Conservation (phyloP, 2,113 vertebrate species). For the Sinocyclocheilus maitianheensis region DNA sequence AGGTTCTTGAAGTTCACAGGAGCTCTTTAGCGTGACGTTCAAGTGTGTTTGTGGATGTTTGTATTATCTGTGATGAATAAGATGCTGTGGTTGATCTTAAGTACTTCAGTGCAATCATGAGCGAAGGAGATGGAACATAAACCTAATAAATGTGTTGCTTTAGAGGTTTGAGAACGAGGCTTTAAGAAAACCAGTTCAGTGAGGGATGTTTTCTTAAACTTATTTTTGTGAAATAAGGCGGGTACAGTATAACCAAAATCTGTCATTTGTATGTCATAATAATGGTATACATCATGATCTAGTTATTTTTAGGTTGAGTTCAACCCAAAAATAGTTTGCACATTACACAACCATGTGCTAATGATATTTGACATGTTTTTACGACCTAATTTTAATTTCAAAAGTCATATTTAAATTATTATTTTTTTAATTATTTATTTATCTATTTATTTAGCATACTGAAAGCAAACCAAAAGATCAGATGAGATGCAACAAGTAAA, state of each 20-base stretch:
- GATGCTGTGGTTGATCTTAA: not conserved
- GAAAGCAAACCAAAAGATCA: not conserved
- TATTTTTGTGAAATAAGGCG: no score
- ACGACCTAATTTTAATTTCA: no score
- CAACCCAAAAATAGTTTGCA: not conserved
- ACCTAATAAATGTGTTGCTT: not conserved
- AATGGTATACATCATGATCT: no score
- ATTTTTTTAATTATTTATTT: no score
- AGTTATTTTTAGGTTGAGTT: no score
- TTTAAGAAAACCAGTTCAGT: not conserved
- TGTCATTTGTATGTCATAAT: no score
- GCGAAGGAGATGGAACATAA: not conserved
- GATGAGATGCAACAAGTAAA: not conserved
- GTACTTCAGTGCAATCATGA: not conserved
- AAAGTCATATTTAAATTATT: no score
- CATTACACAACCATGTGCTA: not conserved
- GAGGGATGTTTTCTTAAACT: no score
- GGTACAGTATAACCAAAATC: no score
- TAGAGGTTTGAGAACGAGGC: not conserved
- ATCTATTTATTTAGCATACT: no score
- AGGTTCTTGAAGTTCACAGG: conserved; percentile 36
- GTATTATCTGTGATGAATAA: conserved; percentile 6
- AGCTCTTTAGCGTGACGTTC: not conserved
- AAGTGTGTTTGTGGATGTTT: conserved; percentile 22
- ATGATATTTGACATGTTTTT: not conserved